Evolutionary conservation across 2,888 invertebrate species (phyloP), one percentile per base, ranked within the genome.

Genomic region (Tetanocera ferruginea): DNA sequence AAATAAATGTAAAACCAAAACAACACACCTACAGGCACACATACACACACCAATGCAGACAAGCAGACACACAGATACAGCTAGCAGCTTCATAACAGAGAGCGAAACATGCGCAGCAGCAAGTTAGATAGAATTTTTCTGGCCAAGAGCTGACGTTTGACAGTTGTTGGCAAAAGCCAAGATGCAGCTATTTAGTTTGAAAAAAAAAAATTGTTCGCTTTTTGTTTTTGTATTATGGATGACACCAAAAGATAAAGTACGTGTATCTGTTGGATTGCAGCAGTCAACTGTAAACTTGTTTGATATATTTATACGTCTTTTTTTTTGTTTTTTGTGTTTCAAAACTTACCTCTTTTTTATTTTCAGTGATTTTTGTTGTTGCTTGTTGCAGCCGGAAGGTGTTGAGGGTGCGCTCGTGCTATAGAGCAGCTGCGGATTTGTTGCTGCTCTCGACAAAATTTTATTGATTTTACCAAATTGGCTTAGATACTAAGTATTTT

Each of bases 391-490:
- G 23, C 60, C 14, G 60, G 23, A 14, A 14, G 43, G 51, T 14
- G 67, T 4, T 23, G 25, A 34, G 34, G 5, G 49, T 49, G 69
- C 11, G 69, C 11, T 69, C 28, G 67, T 67, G 31, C 43, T 5
- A 19, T 23, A 49, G 25, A 28, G 49, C n/a, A 8, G 66, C 23
- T 23, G 49, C 25, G 14, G 23, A 60, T 60, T 49, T 34, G 43
- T 67, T 67, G 60, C 19, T 19, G 60, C 25, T 60, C 28, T 43
- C 23, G n/a, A 70, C 70, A 19, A 49, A 72, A 37, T 43, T 71
- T 71, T 72, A 72, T 72, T 72, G 72, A 72, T 72, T 72, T 72
- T 72, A 60, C 72, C 69, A 69, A 43, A 57, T 11, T 37, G 31
- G 57, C 37, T 72, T 25, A 57, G 37, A 71, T 71, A 71, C 57